Evolutionary conservation across 1,140 invertebrate species (phyloP).

Genomic region (Aporrectodea caliginosa): DNA sequence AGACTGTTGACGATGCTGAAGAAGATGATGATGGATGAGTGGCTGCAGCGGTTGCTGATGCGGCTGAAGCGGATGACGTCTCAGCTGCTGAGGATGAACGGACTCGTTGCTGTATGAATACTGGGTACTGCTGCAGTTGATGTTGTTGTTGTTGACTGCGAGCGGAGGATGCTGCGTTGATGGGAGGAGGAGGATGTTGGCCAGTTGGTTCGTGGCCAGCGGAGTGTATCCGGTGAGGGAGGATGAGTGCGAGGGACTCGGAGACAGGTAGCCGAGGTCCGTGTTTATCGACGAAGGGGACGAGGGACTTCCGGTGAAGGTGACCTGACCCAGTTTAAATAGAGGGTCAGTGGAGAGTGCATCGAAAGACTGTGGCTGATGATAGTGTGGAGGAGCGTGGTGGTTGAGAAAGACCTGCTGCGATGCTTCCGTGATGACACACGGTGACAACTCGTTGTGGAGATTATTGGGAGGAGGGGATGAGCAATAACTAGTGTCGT

Average conservation of each 20-base stretch:
- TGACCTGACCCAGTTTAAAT: not conserved
- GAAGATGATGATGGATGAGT: not conserved
- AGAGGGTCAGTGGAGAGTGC: no score
- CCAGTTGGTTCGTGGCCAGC: not conserved
- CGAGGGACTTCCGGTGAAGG: not conserved
- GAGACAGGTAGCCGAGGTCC: not conserved
- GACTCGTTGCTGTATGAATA: no score
- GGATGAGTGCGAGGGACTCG: not conserved
- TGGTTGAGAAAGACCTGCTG: no score
- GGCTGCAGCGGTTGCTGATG: not conserved
- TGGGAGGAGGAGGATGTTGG: not conserved
- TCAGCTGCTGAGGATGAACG: not conserved
- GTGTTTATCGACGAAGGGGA: not conserved
- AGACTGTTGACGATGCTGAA: not conserved
- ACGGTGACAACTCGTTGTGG: not conserved
- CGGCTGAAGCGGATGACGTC: not conserved
- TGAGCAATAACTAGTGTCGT: no score
- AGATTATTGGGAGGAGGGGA: not conserved
- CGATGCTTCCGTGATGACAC: no score
- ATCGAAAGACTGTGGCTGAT: no score
- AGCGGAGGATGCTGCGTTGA: not conserved
- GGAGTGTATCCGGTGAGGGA: not conserved
- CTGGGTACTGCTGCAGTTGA: no score
- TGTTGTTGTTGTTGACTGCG: no score
- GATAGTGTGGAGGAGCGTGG: no score